Evolutionary conservation across 92 coral and sea anemone species (phyloP).

Genomic region (Bergia sp.): DNA sequence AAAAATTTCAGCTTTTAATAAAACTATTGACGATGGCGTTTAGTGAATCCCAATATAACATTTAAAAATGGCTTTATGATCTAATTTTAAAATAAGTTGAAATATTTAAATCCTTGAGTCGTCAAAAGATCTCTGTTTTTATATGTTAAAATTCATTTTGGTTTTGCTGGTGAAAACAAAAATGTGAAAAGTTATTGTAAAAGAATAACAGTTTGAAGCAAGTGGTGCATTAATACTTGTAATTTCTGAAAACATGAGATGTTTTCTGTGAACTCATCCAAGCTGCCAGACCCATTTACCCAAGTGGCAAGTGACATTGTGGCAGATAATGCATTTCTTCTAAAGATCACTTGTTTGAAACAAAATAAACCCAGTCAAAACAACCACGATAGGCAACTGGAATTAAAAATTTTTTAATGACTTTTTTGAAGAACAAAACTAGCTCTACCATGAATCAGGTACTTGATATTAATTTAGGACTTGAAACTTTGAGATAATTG

Average conservation of each 20-base stretch:
- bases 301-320: too few relatives aligned
- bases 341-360: neutral
- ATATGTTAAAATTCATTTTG: neutral
- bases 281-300: neutral
- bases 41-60: neutral
- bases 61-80: neutral
- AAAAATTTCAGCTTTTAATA: neutral
- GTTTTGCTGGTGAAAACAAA: neutral
- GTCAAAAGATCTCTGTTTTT: neutral
- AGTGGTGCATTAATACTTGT: neutral
- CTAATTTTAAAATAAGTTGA: too few relatives aligned
- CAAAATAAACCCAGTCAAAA: neutral
- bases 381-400: neutral
- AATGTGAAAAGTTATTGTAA: neutral
- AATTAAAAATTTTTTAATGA: neutral
- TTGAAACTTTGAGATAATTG: neutral
- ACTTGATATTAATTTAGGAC: too few relatives aligned
- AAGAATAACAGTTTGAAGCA: neutral
- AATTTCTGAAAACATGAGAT: neutral
- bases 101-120: neutral
- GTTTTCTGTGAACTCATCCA: neutral
- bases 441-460: neutral
- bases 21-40: neutral
- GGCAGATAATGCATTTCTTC: neutral
- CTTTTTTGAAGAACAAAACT: neutral